Evolutionary conservation across 1,140 invertebrate species (phyloP).

Genomic region (Teleopsis dalmanni): DNA sequence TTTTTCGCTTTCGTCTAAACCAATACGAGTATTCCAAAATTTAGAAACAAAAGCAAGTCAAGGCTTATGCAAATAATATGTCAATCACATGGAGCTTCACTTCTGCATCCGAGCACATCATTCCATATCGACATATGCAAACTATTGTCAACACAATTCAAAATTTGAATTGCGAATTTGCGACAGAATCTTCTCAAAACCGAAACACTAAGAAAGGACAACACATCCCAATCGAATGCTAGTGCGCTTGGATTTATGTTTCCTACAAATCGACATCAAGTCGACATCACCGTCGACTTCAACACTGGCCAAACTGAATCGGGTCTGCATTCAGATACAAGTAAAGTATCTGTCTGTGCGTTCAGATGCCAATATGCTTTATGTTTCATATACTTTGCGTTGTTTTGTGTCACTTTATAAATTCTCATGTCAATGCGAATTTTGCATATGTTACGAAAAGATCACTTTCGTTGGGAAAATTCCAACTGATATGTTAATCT

Average conservation of each 20-base stretch:
- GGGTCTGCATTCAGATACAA: no score
- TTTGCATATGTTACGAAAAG: conserved; percentile 32
- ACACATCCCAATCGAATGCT: not conserved
- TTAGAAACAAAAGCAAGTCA: no score
- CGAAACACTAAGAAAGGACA: not conserved
- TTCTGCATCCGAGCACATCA: not conserved
- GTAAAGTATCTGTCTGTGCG: not conserved
- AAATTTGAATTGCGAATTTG: conserved; percentile 10
- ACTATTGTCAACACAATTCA: conserved; percentile 10
- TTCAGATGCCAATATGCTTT: not conserved
- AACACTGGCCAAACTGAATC: no score
- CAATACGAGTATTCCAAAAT: no score
- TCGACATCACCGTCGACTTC: no score
- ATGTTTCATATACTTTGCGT: not conserved
- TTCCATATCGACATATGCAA: conserved; percentile 24
- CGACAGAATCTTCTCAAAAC: not conserved
- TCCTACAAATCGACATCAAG: not conserved
- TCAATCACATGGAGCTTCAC: no score
- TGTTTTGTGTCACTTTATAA: conserved; percentile 32
- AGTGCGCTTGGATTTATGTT: not conserved
- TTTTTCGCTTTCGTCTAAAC: no score
- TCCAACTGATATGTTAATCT: conserved; percentile 13
- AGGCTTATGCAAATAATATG: no score
- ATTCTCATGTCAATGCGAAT: conserved; percentile 22
- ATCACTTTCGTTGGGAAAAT: conserved; percentile 18